Evolutionary conservation across 2,888 invertebrate genomes (phyloP).

Genomic region (Harmothoe impar): DNA sequence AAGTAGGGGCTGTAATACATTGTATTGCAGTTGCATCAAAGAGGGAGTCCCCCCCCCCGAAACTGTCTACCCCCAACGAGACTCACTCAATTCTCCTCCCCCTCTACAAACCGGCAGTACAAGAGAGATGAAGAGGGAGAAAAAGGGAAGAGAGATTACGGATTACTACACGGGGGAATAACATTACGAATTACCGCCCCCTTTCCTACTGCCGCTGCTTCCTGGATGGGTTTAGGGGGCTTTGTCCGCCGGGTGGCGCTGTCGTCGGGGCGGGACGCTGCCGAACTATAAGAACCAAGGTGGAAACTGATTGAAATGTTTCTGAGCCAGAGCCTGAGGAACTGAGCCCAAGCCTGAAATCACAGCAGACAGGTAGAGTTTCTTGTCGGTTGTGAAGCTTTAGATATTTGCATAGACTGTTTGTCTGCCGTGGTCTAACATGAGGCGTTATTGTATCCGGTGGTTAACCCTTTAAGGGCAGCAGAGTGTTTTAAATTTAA

Average conservation of each 20-base stretch:
- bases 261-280: not conserved
- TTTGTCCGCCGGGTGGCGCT: not conserved
- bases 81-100: not conserved
- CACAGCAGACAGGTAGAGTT: not conserved
- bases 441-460: too few species aligned
- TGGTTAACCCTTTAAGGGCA: too few species aligned
- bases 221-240: not conserved
- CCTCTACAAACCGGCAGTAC: not conserved
- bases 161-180: slow-evolving; percentile 17
- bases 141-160: not conserved
- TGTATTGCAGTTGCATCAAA: too few species aligned
- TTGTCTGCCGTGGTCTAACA: not conserved
- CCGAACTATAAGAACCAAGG: not conserved
- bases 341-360: not conserved
- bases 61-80: too few species aligned
- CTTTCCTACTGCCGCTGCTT: too few species aligned
- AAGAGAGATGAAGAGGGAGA: not conserved
- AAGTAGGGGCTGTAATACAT: too few species aligned
- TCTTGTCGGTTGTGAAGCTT: not conserved
- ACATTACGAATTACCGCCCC: slow-evolving; percentile 33
- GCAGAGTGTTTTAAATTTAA: too few species aligned
- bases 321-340: not conserved
- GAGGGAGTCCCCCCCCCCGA: too few species aligned
- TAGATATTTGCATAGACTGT: not conserved
- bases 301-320: slow-evolving; percentile 10